Evolutionary conservation across 1,140 invertebrate species (phyloP).

Genomic region (Penaeus chinensis): DNA sequence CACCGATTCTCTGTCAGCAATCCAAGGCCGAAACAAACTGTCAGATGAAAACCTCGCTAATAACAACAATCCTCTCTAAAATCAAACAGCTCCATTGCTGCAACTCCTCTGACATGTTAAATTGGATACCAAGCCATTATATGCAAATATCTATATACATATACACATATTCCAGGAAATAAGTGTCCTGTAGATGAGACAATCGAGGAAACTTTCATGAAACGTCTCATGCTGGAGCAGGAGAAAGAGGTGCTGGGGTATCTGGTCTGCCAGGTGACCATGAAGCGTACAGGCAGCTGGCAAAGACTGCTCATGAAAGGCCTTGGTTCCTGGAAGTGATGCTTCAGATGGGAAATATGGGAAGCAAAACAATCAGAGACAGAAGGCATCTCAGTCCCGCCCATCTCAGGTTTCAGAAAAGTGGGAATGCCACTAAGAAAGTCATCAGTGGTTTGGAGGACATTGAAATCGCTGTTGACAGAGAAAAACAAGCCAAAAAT

Average conservation of each 20-base stretch:
- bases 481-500: conserved; percentile 19
- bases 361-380: background rate
- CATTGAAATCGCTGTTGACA: background rate
- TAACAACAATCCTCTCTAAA: too few species aligned
- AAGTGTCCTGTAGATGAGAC: conserved; percentile 9
- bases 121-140: background rate
- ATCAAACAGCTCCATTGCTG: background rate
- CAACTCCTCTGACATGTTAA: background rate
- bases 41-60: too few species aligned
- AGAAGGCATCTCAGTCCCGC: background rate
- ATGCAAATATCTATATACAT: background rate
- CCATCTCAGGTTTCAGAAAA: background rate
- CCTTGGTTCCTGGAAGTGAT: background rate
- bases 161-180: conserved; percentile 10
- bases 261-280: background rate
- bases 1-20: too few species aligned
- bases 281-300: background rate
- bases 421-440: background rate
- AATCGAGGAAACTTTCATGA: conserved; percentile 25
- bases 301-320: conserved; percentile 6
- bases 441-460: background rate
- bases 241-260: background rate
- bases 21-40: too few species aligned
- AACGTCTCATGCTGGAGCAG: conserved; percentile 25
- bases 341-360: background rate